These are phyloP conservation scores for Passer domesticus DNA, from an alignment of 2,113 vertebrate genomes.

Conservation along the genomic window DNA sequence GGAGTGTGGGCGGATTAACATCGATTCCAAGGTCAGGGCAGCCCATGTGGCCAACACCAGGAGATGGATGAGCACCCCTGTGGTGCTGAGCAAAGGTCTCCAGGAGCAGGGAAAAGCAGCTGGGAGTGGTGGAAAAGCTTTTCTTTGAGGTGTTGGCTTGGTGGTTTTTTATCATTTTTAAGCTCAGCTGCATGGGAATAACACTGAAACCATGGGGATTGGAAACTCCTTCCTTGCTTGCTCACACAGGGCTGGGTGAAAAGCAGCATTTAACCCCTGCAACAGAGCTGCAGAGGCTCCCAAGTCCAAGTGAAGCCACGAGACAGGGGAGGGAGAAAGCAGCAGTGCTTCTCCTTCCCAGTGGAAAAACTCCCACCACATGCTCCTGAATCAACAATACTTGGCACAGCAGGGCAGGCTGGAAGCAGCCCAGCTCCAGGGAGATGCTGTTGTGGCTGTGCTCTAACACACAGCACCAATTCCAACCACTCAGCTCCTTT, in stretches of 20 bases:
- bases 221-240: neutral
- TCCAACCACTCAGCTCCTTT: neutral
- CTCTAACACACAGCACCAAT: accelerated
- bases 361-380: neutral
- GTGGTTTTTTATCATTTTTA: neutral
- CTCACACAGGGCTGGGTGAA: neutral
- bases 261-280: too few species aligned
- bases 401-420: neutral
- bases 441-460: neutral
- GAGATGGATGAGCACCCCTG: neutral
- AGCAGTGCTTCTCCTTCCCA: neutral
- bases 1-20: neutral
- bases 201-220: neutral
- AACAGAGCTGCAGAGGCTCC: neutral
- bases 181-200: neutral
- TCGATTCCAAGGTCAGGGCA: constrained; percentile 11
- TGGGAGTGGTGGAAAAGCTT: neutral
- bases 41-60: neutral
- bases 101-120: neutral
- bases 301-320: neutral
- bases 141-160: neutral
- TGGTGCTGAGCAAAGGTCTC: neutral
- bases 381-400: neutral
- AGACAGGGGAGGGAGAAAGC: neutral
- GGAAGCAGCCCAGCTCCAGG: neutral